These are phyloP conservation scores for Drosophila differens DNA, from an alignment of 2,888 invertebrate genomes.

Conservation along the genomic window DNA sequence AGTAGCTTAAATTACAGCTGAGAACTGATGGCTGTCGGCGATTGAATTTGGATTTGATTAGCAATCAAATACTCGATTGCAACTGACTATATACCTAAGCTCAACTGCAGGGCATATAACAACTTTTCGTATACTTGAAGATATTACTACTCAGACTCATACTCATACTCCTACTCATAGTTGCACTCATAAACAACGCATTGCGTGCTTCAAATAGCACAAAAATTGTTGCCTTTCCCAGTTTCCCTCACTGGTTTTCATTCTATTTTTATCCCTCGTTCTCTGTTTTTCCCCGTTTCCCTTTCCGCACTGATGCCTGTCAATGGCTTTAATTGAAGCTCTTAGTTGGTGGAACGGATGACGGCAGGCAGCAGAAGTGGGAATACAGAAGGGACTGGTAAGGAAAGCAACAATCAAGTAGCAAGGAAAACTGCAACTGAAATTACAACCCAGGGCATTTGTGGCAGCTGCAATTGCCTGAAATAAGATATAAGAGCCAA, in stretches of 20 bases:
- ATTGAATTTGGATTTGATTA: slow-evolving; percentile 40
- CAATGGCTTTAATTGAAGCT: slow-evolving; percentile 73
- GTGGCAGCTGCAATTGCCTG: slow-evolving; percentile 60
- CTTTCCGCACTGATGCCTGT: slow-evolving; percentile 37
- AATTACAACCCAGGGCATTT: slow-evolving; percentile 72
- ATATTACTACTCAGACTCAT: slow-evolving; percentile 10
- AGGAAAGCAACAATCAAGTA: slow-evolving; percentile 68
- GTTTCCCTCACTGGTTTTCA: slow-evolving; percentile 12
- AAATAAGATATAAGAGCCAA: slow-evolving; percentile 67
- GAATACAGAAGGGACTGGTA: not conserved
- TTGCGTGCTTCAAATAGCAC: slow-evolving; percentile 58
- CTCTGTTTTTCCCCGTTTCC: slow-evolving; percentile 9
- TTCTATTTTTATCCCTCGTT: not conserved
- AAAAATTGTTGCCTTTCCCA: slow-evolving; percentile 52
- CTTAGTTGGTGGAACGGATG: slow-evolving; percentile 57
- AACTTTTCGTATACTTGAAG: not conserved
- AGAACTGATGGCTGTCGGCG: slow-evolving; percentile 31
- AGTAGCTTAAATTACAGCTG: slow-evolving; percentile 3
- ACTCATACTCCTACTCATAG: slow-evolving; percentile 8
- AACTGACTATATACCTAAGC: slow-evolving; percentile 57
- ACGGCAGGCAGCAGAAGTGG: not conserved
- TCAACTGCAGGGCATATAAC: slow-evolving; percentile 55
- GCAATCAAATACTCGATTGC: slow-evolving; percentile 40
- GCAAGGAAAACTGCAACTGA: slow-evolving; percentile 70
- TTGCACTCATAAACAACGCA: slow-evolving; percentile 45